Percentiles rank a stretch among this genome's conserved stretches.
These are phyloP conservation scores for Pteruthius melanotis DNA, from an alignment of 2,113 vertebrate genomes.

Conservation along the genomic window DNA sequence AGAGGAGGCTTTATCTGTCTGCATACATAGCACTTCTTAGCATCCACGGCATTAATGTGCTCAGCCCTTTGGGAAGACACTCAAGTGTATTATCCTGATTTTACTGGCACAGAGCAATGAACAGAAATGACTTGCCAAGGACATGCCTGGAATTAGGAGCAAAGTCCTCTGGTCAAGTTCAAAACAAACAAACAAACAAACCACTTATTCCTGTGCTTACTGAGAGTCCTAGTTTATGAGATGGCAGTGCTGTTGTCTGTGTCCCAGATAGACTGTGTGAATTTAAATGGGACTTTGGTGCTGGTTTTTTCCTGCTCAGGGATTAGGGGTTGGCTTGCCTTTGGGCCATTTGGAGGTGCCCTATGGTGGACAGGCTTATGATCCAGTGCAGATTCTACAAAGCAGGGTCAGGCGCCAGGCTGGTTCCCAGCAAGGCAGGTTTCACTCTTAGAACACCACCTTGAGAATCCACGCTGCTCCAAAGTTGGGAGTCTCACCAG, in stretches of 20 bases:
- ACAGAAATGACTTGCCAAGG: neutral
- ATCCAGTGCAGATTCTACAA: neutral
- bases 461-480: neutral
- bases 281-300: neutral
- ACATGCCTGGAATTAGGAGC: neutral
- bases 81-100: neutral
- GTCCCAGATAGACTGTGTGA: neutral
- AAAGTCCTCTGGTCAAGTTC: neutral
- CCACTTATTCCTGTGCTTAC: neutral
- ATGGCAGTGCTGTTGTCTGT: neutral
- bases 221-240: neutral
- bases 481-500: neutral
- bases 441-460: neutral
- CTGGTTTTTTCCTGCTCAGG: neutral
- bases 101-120: neutral
- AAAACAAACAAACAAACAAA: neutral
- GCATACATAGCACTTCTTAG: neutral
- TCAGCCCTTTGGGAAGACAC: neutral
- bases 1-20: neutral
- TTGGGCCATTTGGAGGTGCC: neutral
- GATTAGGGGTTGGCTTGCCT: neutral
- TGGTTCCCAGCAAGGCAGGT: neutral
- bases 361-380: fast-evolving
- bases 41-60: neutral
- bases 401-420: neutral